These are phyloP conservation scores for Planiliza haematocheilus DNA, from an alignment of 2,113 vertebrate genomes.

Conservation along the genomic window DNA sequence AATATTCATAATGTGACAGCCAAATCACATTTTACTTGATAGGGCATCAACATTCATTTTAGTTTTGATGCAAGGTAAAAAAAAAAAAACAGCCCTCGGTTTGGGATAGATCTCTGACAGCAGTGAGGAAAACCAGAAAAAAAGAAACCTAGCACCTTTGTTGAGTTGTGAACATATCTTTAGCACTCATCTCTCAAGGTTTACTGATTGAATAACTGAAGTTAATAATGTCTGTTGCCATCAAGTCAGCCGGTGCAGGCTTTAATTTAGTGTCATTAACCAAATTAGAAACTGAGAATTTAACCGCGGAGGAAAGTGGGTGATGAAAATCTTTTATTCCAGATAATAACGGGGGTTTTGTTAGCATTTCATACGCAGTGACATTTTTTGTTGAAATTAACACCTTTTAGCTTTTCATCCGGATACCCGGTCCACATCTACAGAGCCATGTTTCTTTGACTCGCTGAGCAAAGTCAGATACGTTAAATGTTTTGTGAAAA, in stretches of 20 bases:
- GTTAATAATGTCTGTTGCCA: slow-evolving; percentile 62
- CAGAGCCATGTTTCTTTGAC: not conserved
- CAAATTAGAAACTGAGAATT: slow-evolving; percentile 63
- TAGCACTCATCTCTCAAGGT: slow-evolving; percentile 61
- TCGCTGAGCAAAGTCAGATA: slow-evolving; percentile 8
- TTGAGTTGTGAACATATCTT: slow-evolving; percentile 76
- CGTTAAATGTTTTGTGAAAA: slow-evolving; percentile 9
- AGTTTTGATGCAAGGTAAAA: slow-evolving; percentile 42
- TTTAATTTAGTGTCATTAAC: slow-evolving; percentile 66
- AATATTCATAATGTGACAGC: slow-evolving; percentile 74
- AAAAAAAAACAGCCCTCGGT: not conserved
- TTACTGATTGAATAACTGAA: slow-evolving; percentile 63
- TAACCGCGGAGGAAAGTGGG: slow-evolving; percentile 32
- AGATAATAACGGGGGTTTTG: slow-evolving; percentile 30
- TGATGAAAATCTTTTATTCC: slow-evolving; percentile 48
- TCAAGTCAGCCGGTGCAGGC: slow-evolving; percentile 46
- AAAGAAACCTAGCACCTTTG: slow-evolving; percentile 17
- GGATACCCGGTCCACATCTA: not conserved
- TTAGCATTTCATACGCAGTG: slow-evolving; percentile 16
- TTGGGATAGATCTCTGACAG: slow-evolving; percentile 4
- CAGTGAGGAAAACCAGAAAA: not conserved
- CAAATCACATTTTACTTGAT: slow-evolving; percentile 75
- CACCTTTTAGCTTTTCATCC: slow-evolving; percentile 22
- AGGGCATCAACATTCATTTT: slow-evolving; percentile 68
- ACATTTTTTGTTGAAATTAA: slow-evolving; percentile 27